Evolutionary conservation across 2,888 invertebrate genomes (phyloP).

Genomic region (Panopea generosa): DNA sequence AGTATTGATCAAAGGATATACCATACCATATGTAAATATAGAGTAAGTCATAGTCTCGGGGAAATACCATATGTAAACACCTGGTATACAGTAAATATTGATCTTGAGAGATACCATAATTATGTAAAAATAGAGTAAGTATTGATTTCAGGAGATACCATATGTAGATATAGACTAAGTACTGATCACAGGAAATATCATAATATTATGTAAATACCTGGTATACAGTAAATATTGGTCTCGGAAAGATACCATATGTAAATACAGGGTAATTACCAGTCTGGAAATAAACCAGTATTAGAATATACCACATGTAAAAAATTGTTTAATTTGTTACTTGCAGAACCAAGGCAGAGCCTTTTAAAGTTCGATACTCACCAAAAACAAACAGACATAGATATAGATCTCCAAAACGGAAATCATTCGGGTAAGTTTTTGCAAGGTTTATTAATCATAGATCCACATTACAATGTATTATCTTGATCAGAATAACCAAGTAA

Average conservation of each 20-base stretch:
- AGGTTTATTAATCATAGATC: slow-evolving; percentile 7
- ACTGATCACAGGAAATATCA: slow-evolving; percentile 76
- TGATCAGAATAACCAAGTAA: too few relatives aligned
- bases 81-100: slow-evolving; percentile 74
- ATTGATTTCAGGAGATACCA: too few relatives aligned
- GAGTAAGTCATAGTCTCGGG: background rate
- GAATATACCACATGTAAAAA: background rate
- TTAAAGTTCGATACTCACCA: slow-evolving; percentile 77
- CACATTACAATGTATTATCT: too few relatives aligned
- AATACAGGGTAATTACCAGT: too few relatives aligned
- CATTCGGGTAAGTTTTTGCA: slow-evolving; percentile 73
- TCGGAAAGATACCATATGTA: too few relatives aligned
- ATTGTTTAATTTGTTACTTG: slow-evolving; percentile 17
- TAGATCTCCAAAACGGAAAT: slow-evolving; percentile 77
- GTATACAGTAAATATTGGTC: slow-evolving; percentile 71
- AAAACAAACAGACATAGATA: slow-evolving; percentile 75
- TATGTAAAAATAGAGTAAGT: too few relatives aligned
- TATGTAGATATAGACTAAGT: too few relatives aligned
- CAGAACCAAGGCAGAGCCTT: slow-evolving; percentile 80
- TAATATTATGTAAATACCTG: too few relatives aligned
- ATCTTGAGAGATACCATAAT: too few relatives aligned
- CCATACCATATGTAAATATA: too few relatives aligned
- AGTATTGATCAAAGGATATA: background rate
- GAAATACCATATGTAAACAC: slow-evolving; percentile 82
- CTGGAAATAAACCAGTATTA: too few relatives aligned